Base-by-base conservation (phyloP, 2,888 invertebrate species). In the Drosophila prolongata region DNA sequence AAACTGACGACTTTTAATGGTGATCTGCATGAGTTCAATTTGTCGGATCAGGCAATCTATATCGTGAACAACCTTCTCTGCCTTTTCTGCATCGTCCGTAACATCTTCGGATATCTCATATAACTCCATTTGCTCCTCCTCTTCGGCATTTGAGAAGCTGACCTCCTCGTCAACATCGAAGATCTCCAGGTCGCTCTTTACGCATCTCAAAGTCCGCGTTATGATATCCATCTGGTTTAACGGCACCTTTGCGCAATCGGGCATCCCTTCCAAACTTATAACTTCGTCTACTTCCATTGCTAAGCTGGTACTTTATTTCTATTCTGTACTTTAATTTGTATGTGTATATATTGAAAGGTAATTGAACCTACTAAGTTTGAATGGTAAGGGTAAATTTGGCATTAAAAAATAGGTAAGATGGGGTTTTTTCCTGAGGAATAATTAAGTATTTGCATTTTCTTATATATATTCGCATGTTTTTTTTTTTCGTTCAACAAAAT, bases 111-210 rank as follows among this genome's bases (percentile, higher is more conserved):
- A 43, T 14, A 2, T 8, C 34, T 1, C 13, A n/a, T 3, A n/a
- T 3, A 16, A 2, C 6, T 35, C 34, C 34, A 49, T 16, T 42
- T 59, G 54, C 38, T 66, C 73, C 9, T 67, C 71, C 6, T 65
- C 71, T 37, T 60, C 64, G 37, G 50, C 6, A 9, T 11, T 4
- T 9, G 56, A 34, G 6, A 80, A 82, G 47, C 68, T 80, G 8
- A 83, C 69, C 43, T 72, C 47, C 11, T 79, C 77, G 4, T 83
- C 80, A 30, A 49, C 78, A 11, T 83, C n/a, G n/a, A 86, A 79
- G 16, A 82, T 82, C 52, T 84, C 85, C 10, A 81, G 59, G 6
- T 9, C n/a, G 3, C 62, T 60, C 2, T 14, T 50, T 5, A n/a
- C 30, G 19, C 85, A 85, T 1, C 68, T 66, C 6, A 68, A 6